Conservation (phyloP, 2,888 invertebrate species). For the Caenorhabditis wallacei region DNA sequence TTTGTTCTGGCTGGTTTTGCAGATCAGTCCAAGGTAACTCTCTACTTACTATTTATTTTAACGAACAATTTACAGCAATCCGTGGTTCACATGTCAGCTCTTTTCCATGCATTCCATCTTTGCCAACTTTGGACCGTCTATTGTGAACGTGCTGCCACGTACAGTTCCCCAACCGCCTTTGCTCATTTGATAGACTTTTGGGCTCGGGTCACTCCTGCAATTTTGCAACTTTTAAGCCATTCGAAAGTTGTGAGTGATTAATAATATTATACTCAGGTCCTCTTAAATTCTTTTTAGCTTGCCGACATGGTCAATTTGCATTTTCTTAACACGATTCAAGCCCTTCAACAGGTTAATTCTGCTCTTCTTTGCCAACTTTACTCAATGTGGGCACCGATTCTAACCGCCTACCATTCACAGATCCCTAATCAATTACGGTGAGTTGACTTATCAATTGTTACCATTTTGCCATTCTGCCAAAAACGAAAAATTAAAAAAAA, state of each 20-base stretch:
- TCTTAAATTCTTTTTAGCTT: slow-evolving; percentile 86
- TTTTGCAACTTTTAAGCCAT: slow-evolving; percentile 93
- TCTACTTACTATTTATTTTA: background rate
- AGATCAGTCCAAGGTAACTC: slow-evolving; percentile 90
- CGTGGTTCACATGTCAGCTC: slow-evolving; percentile 94
- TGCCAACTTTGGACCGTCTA: slow-evolving; percentile 99
- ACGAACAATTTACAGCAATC: slow-evolving; percentile 86
- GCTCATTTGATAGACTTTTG: slow-evolving; percentile 93
- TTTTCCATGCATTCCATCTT: slow-evolving; percentile 97
- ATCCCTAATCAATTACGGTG: slow-evolving; percentile 85
- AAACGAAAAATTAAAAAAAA: background rate
- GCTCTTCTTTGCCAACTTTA: slow-evolving; percentile 84
- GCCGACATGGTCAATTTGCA: slow-evolving; percentile 98
- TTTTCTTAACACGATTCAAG: slow-evolving; percentile 95
- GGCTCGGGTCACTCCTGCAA: slow-evolving; percentile 97
- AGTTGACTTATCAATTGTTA: too few relatives aligned
- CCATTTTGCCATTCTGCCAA: too few relatives aligned
- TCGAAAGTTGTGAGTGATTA: slow-evolving; percentile 90
- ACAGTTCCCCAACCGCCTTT: slow-evolving; percentile 72
- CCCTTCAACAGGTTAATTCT: slow-evolving; percentile 88
- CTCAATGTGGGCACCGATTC: slow-evolving; percentile 96
- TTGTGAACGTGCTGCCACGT: slow-evolving; percentile 87
- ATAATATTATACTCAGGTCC: background rate
- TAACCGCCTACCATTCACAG: slow-evolving; percentile 93
- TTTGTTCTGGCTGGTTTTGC: slow-evolving; percentile 97